These are phyloP conservation scores for Dromiciops gliroides DNA, from an alignment of 2,113 vertebrate species.

Conservation along the genomic window DNA sequence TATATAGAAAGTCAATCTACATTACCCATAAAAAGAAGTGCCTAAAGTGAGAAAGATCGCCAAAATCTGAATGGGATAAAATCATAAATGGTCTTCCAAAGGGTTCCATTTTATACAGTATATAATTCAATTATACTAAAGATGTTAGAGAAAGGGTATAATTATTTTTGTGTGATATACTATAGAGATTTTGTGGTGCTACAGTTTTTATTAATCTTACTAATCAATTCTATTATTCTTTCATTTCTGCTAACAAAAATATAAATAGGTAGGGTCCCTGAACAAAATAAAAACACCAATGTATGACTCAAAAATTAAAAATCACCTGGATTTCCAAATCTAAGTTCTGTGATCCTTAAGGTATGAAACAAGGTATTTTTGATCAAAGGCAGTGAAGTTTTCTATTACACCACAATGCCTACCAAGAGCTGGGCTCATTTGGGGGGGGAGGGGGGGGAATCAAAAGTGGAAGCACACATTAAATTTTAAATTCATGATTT, in stretches of 20 bases:
- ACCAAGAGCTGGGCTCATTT: not conserved
- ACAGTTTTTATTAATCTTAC: not conserved
- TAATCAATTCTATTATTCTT: not conserved
- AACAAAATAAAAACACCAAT: not conserved
- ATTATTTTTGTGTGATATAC: not conserved
- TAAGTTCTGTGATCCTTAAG: not conserved
- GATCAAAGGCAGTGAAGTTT: not conserved
- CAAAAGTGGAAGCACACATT: not conserved
- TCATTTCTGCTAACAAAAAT: not conserved
- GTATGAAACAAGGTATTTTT: not conserved
- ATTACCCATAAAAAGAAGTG: not conserved
- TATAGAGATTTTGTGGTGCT: not conserved
- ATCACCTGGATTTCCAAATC: not conserved
- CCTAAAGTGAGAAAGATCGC: slow-evolving; percentile 8
- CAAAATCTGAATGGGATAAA: not conserved
- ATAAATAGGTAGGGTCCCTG: not conserved
- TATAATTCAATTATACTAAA: not conserved
- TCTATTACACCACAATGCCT: not conserved
- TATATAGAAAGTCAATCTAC: not conserved
- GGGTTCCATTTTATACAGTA: not conserved
- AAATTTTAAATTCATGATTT: not conserved
- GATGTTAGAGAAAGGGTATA: not conserved
- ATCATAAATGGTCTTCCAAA: not conserved
- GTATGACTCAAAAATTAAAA: not conserved
- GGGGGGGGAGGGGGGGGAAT: not conserved